Conservation (phyloP, 2,797 vertebrate species). For the Pseudochirops cupreus region DNA sequence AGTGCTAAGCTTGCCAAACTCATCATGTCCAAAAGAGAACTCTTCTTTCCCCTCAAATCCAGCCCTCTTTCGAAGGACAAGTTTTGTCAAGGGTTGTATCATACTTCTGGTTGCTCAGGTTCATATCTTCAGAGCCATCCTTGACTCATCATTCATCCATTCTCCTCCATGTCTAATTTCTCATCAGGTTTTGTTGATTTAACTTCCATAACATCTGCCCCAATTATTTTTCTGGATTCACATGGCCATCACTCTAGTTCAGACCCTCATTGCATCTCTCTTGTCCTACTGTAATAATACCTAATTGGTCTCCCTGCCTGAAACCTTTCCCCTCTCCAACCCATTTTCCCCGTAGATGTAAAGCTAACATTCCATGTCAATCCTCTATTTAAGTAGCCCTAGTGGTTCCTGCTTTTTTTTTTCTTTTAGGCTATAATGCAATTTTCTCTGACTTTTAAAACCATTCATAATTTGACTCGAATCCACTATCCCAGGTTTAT, state of each 20-base stretch:
- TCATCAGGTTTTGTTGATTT: neutral
- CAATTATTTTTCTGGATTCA: neutral
- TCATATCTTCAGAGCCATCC: neutral
- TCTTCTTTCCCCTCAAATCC: neutral
- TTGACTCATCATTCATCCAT: neutral
- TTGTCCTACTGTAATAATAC: neutral
- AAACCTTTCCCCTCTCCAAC: neutral
- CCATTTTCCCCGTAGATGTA: neutral
- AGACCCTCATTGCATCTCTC: neutral
- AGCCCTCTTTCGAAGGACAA: neutral
- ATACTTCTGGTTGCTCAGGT: neutral
- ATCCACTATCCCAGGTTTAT: neutral
- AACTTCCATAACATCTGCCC: neutral
- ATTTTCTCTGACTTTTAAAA: neutral
- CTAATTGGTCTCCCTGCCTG: neutral
- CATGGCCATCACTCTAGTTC: neutral
- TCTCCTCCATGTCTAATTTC: neutral
- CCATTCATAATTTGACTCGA: neutral
- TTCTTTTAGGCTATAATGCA: neutral
- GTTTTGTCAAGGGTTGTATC: neutral
- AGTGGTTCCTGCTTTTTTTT: neutral
- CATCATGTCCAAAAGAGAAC: neutral
- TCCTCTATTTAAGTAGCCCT: neutral
- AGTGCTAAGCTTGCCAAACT: neutral
- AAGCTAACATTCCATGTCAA: neutral